phyloP scores from a whole-genome alignment of 1,140 invertebrate species.

The Macrotrachela quadricornifera region DNA sequence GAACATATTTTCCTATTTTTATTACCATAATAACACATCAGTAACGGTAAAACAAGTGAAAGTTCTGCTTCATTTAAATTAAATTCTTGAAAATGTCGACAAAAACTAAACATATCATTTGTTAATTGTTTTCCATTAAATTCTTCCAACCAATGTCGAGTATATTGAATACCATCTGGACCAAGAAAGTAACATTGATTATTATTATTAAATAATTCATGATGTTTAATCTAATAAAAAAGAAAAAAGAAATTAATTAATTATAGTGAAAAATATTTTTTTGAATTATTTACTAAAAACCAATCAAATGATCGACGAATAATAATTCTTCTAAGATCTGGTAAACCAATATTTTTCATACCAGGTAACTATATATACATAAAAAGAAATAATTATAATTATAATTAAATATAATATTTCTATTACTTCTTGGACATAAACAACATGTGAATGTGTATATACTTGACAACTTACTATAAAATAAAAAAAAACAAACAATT shows the following conservation, averaged over 20 bases:
- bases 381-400: too few relatives aligned
- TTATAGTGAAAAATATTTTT: slow-evolving; percentile 2
- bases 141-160: slow-evolving; percentile 5
- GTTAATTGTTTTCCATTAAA: slow-evolving; percentile 4
- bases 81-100: too few relatives aligned
- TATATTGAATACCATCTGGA: slow-evolving; percentile 1
- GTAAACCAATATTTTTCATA: not conserved
- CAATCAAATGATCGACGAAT: not conserved
- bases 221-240: slow-evolving; percentile 1
- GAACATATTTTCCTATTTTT: too few relatives aligned
- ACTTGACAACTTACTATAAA: too few relatives aligned
- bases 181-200: not conserved
- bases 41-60: too few relatives aligned
- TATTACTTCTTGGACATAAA: too few relatives aligned
- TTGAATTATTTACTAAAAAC: not conserved
- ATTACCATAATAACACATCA: too few relatives aligned
- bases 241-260: slow-evolving; percentile 1
- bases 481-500: too few relatives aligned
- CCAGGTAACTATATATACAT: not conserved
- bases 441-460: too few relatives aligned
- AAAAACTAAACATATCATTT: slow-evolving; percentile 1
- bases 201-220: not conserved
- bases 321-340: not conserved
- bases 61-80: too few relatives aligned
- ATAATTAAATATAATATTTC: too few relatives aligned